Evolutionary conservation across 2,797 vertebrate genomes (phyloP).

Genomic region (Onychomys arenicola): DNA sequence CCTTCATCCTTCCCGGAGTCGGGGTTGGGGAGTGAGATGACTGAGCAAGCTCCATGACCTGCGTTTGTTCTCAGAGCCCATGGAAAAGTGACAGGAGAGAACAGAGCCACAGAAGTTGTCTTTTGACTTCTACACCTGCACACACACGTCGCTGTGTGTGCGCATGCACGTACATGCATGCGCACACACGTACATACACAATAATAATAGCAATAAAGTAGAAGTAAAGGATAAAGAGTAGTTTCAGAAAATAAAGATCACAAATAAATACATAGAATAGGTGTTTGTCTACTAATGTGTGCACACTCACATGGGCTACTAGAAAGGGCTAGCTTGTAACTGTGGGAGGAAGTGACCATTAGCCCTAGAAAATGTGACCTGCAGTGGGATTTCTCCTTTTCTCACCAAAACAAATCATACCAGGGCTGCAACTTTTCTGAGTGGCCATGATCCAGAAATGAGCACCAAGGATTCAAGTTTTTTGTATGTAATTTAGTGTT

Average conservation of each 20-base stretch:
- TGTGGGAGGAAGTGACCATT: conserved; percentile 56
- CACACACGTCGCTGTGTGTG: background rate
- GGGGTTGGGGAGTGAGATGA: too few relatives aligned
- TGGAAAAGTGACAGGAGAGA: background rate
- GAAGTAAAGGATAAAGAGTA: background rate
- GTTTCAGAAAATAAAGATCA: conserved; percentile 68
- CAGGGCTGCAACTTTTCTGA: background rate
- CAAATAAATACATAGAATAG: conserved; percentile 70
- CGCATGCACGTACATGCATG: background rate
- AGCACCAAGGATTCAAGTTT: background rate
- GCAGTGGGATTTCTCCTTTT: background rate
- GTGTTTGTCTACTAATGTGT: conserved; percentile 43
- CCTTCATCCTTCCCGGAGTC: background rate
- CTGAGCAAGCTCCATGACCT: background rate
- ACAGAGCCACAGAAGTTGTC: background rate
- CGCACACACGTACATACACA: background rate
- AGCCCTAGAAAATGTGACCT: conserved; percentile 49
- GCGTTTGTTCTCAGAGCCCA: background rate
- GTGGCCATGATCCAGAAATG: background rate
- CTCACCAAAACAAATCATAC: background rate
- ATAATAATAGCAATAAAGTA: background rate
- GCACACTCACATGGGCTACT: conserved; percentile 21
- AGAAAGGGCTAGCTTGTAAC: background rate
- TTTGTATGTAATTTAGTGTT: background rate
- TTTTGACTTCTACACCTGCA: background rate